Evolutionary conservation across 2,888 invertebrate species (phyloP).

Genomic region (Agonopterix alstromeriana): DNA sequence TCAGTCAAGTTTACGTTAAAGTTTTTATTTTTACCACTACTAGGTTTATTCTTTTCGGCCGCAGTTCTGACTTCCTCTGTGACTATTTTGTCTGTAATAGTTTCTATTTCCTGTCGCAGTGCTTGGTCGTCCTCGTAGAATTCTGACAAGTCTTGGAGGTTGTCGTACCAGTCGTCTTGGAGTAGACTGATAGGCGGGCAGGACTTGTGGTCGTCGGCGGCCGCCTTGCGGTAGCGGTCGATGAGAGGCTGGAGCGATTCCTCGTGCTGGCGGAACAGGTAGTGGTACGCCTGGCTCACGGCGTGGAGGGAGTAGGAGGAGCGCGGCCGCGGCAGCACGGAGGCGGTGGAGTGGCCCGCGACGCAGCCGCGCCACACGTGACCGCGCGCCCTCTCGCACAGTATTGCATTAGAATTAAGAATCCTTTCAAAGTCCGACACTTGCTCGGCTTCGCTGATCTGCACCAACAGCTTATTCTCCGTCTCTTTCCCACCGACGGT

Average conservation of each 20-base stretch:
- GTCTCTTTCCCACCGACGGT: slow-evolving; percentile 60
- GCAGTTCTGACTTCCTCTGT: slow-evolving; percentile 37
- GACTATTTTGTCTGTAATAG: slow-evolving; percentile 51
- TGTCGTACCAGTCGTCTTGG: slow-evolving; percentile 52
- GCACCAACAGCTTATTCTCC: slow-evolving; percentile 69
- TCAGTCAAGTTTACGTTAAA: slow-evolving; percentile 67
- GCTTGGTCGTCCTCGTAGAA: slow-evolving; percentile 69
- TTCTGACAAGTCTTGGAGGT: slow-evolving; percentile 62
- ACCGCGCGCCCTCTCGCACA: slow-evolving; percentile 52
- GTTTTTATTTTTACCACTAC: slow-evolving; percentile 35
- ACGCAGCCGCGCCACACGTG: slow-evolving; percentile 62
- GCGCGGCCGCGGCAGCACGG: slow-evolving; percentile 49
- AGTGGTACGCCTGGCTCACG: slow-evolving; percentile 63
- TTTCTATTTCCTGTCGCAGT: slow-evolving; percentile 51
- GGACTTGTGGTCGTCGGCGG: slow-evolving; percentile 26
- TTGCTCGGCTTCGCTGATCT: slow-evolving; percentile 78
- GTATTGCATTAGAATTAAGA: slow-evolving; percentile 77
- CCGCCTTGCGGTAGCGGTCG: slow-evolving; percentile 47
- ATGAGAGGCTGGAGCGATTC: slow-evolving; percentile 63
- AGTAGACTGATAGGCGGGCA: slow-evolving; percentile 39
- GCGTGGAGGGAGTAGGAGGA: slow-evolving; percentile 63
- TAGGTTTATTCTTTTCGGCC: slow-evolving; percentile 24
- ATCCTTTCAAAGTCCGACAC: slow-evolving; percentile 79
- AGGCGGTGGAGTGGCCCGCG: slow-evolving; percentile 43
- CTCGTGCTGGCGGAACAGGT: slow-evolving; percentile 64